Conservation (phyloP, 2,113 vertebrate genomes). For the Ctenodactylus gundi region DNA sequence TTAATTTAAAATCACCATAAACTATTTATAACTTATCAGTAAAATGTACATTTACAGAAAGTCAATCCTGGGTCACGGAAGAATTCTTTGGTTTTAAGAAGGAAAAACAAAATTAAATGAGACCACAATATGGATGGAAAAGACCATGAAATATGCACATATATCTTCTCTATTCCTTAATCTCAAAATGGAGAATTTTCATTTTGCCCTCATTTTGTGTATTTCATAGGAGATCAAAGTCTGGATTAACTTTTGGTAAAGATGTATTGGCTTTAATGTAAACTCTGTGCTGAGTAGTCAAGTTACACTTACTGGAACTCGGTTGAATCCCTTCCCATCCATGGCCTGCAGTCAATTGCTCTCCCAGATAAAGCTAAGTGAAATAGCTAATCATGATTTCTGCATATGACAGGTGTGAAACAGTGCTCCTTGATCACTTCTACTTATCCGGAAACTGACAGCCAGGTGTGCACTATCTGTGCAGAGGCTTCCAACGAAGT, state of each 20-base stretch:
- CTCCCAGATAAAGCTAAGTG: background rate
- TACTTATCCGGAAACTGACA: slow-evolving; percentile 49
- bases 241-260: slow-evolving; percentile 14
- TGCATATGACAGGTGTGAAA: slow-evolving; percentile 22
- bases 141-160: background rate
- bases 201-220: background rate
- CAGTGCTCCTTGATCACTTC: slow-evolving; percentile 30
- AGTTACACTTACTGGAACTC: background rate
- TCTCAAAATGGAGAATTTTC: background rate
- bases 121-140: background rate
- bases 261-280: background rate
- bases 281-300: background rate
- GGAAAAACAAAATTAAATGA: background rate
- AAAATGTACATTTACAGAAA: slow-evolving; percentile 67
- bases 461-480: slow-evolving; percentile 43
- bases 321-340: background rate
- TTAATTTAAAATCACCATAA: slow-evolving; percentile 72
- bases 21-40: slow-evolving; percentile 69
- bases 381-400: slow-evolving; percentile 20
- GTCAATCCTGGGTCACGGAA: slow-evolving; percentile 56
- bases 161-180: background rate
- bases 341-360: background rate
- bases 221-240: slow-evolving; percentile 44
- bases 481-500: slow-evolving; percentile 2
- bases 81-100: slow-evolving; percentile 21